These are phyloP conservation scores for Clanis bilineata DNA, from an alignment of 2,888 invertebrate species.

Conservation along the genomic window DNA sequence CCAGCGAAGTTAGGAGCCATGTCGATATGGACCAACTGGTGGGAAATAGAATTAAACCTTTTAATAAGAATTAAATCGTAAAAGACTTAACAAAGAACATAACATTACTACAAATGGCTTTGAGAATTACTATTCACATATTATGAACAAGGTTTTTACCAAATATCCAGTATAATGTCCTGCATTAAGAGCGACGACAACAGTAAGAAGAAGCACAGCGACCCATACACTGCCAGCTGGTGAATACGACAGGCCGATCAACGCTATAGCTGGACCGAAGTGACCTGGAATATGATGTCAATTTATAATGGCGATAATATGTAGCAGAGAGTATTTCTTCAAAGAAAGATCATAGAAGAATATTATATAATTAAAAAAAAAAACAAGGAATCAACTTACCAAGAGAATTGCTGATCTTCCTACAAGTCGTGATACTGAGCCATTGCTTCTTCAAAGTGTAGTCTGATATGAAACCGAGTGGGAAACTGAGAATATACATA, in stretches of 20 bases:
- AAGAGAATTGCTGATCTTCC: constrained; percentile 62
- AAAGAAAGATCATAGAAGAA: background rate
- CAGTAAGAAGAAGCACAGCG: constrained; percentile 84
- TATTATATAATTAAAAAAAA: background rate
- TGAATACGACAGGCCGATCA: constrained; percentile 83
- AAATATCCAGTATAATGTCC: constrained; percentile 87
- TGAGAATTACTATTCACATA: too few relatives aligned
- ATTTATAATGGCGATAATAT: background rate
- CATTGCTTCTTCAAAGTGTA: constrained; percentile 76
- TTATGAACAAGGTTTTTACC: too few relatives aligned
- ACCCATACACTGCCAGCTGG: constrained; percentile 69
- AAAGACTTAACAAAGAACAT: background rate
- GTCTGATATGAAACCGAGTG: constrained; percentile 79
- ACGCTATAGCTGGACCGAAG: constrained; percentile 85
- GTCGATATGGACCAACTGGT: constrained; percentile 91
- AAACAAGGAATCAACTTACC: constrained; percentile 34
- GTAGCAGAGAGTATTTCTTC: too few relatives aligned
- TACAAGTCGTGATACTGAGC: constrained; percentile 73
- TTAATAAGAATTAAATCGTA: too few relatives aligned
- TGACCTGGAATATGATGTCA: constrained; percentile 71
- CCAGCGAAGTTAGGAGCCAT: constrained; percentile 92
- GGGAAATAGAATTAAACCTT: too few relatives aligned
- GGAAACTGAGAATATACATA: constrained; percentile 84
- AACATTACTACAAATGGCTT: background rate
- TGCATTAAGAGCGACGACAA: constrained; percentile 88